Evolutionary conservation across 2,113 vertebrate species (phyloP).

Genomic region (Bambusicola thoracicus): DNA sequence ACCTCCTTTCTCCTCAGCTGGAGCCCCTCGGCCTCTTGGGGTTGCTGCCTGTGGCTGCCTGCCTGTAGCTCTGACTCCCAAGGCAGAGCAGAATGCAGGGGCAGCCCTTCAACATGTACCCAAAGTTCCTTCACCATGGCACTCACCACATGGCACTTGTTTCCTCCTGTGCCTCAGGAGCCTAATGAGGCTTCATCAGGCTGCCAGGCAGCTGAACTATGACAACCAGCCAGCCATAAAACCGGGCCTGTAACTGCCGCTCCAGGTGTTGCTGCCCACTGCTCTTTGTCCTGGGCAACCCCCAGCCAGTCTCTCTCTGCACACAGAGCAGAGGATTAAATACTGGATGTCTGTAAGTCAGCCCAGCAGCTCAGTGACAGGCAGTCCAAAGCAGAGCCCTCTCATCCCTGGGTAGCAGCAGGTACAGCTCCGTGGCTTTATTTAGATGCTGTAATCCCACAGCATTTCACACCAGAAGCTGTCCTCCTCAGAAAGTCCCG

Average conservation of each 20-base stretch:
- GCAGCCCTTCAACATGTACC: not conserved
- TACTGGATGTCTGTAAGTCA: not conserved
- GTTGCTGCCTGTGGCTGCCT: not conserved
- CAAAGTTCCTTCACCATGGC: not conserved
- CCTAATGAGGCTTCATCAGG: not conserved
- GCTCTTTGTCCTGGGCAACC: not conserved
- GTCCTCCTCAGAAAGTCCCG: not conserved
- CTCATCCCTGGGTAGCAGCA: not conserved
- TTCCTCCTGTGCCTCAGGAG: not conserved
- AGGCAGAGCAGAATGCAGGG: not conserved
- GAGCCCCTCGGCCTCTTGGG: not conserved
- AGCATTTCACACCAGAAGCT: constrained; percentile 14
- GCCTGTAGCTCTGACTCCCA: not conserved
- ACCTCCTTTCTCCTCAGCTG: not conserved
- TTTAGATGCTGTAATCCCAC: constrained; percentile 38
- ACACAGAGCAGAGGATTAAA: not conserved
- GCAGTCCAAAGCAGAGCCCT: not conserved
- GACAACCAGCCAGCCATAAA: not conserved
- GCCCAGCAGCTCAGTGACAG: rapidly evolving
- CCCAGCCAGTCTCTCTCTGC: not conserved
- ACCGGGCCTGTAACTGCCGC: not conserved
- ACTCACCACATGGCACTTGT: not conserved
- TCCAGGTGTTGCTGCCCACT: not conserved
- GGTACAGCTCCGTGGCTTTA: not conserved
- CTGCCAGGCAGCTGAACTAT: not conserved